A percentile compares a stretch with the other conserved stretches of the same genome.
phyloP scores from a whole-genome alignment of 2,113 vertebrate species.

The Festucalex cinctus region DNA sequence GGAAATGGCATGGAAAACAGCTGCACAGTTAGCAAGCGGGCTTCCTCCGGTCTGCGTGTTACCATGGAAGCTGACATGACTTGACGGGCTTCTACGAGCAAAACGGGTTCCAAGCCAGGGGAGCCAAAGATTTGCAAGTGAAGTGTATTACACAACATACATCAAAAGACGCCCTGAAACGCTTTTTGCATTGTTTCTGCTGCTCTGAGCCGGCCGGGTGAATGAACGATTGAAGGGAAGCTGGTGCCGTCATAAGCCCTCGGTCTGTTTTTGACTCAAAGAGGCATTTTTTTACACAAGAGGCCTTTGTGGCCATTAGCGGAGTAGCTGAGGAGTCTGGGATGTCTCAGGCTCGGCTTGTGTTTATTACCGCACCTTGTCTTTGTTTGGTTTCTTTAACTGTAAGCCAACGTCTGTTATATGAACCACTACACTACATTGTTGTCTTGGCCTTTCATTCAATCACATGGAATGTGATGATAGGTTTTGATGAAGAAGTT shows the following conservation, averaged over 20 bases:
- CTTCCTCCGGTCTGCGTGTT: background rate
- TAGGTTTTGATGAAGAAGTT: too few species aligned
- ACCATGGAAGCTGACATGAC: background rate
- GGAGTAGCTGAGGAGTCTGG: conserved; percentile 23
- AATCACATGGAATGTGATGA: too few species aligned
- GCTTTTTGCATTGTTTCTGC: conserved; percentile 44
- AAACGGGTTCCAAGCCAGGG: conserved; percentile 21
- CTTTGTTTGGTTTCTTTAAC: too few species aligned
- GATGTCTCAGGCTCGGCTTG: conserved; percentile 8
- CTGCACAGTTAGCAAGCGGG: conserved; percentile 18
- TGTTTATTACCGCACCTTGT: background rate
- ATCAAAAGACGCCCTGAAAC: conserved; percentile 47
- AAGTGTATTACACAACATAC: conserved; percentile 61
- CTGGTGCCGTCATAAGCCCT: conserved; percentile 41
- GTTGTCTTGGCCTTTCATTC: too few species aligned
- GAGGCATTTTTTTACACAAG: conserved; percentile 43
- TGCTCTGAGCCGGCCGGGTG: conserved; percentile 44
- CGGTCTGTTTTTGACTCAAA: conserved; percentile 36
- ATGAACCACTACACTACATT: too few species aligned
- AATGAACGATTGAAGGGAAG: conserved; percentile 50
- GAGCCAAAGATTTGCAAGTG: conserved; percentile 35
- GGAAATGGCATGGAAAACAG: conserved; percentile 48
- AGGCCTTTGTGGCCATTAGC: conserved; percentile 28
- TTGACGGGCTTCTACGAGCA: background rate
- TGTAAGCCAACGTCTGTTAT: too few species aligned